Evolutionary conservation across 2,113 vertebrate species (phyloP).

Genomic region (Coptodon bakossiorum): DNA sequence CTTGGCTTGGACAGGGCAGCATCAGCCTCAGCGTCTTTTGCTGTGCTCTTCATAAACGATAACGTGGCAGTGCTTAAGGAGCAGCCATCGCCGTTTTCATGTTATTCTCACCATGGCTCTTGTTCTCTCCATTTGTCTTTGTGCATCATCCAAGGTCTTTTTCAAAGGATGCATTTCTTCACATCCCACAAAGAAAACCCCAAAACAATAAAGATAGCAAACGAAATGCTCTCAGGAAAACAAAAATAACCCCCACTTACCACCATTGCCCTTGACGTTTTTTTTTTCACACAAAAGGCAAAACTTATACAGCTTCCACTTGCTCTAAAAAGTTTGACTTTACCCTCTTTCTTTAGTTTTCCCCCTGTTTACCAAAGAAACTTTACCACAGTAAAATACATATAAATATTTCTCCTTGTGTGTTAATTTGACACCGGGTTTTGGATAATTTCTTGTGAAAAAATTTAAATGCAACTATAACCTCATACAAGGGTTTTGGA

Average conservation of each 20-base stretch:
- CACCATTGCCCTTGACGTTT: neutral
- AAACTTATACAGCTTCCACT: neutral
- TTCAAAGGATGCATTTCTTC: neutral
- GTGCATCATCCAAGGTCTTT: neutral
- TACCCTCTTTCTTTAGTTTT: neutral
- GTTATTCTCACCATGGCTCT: neutral
- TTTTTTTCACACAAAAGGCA: constrained; percentile 19
- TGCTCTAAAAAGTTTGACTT: neutral
- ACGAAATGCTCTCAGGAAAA: neutral
- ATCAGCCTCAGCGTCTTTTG: neutral
- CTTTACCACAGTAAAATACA: neutral
- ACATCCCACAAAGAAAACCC: neutral
- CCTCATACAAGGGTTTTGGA: neutral
- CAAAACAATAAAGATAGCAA: neutral
- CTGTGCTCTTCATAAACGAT: neutral
- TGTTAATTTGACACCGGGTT: neutral
- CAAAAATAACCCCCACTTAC: neutral
- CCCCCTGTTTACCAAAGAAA: neutral
- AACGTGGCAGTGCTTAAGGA: neutral
- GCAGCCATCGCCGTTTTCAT: neutral
- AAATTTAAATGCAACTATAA: neutral
- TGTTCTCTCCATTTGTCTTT: neutral
- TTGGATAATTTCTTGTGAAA: neutral
- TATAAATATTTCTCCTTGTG: neutral
- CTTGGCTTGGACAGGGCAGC: neutral